Evolutionary conservation across 2,888 invertebrate species (phyloP), one percentile per base, ranked within the genome.

Genomic region (Agriopis marginaria): DNA sequence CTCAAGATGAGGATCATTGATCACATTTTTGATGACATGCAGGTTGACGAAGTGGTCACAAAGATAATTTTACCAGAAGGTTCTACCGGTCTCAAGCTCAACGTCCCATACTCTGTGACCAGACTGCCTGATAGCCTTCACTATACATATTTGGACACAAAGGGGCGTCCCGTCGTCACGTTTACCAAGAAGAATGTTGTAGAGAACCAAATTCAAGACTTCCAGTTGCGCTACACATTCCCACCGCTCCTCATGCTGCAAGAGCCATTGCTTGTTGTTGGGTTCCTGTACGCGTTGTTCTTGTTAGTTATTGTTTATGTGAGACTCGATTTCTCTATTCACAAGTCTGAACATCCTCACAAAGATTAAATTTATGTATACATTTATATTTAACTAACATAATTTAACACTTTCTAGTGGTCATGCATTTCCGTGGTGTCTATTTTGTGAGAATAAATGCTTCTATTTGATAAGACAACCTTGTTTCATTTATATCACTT

Each of bases 21-120:
- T 90, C 99, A 99, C 86, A 96, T 99, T 55, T 99, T 97, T 90
- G 99, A 99, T 92, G 99, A 99, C 80, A 98, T 99, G 97, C 96
- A 97, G 63, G 96, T 99, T 62, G 99, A 99, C 82, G 97, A 99
- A 80, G 92, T 98, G 45, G 95, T 96, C 45, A 96, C 99, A 0
- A 97, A 97, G 85, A 96, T 99, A 63, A 98, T 99, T 80, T 94
- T 99, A 70, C 99, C 99, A 0, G 99, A 99, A 89, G 98, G 99
- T 50, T 96, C 97, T 11, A 95, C 96, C n/a, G 96, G 97, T 82
- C 96, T 98, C 63, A 96, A 97, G 82, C 84, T 99, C 0, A 96
- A 95, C 65, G 95, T 98, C 3, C 99, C 99, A 0, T 99, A 97
- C 89, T 87, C 95, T 9, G 97, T 98, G 0, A 95, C 96, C 23